These are phyloP conservation scores for Poecilus cupreus DNA, from an alignment of 2,888 invertebrate species.

Conservation along the genomic window DNA sequence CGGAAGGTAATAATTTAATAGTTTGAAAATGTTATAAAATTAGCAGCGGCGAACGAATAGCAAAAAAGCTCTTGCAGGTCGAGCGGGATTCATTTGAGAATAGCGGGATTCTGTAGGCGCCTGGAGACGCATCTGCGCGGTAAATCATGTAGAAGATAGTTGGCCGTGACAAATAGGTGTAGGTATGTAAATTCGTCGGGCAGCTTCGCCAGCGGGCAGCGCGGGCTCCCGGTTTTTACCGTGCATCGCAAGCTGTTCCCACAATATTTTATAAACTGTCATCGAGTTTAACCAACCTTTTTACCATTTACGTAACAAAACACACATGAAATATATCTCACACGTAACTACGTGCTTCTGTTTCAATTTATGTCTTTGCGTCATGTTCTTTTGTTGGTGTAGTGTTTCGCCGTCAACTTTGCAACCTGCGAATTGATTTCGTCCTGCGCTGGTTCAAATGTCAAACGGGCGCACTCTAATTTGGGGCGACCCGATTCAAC, in stretches of 20 bases:
- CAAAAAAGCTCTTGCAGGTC: too few relatives aligned
- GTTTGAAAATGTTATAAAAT: too few relatives aligned
- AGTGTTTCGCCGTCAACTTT: not conserved
- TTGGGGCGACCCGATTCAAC: too few relatives aligned
- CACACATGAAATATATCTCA: slow-evolving; percentile 47
- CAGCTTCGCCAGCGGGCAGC: not conserved
- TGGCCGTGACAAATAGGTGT: slow-evolving; percentile 11
- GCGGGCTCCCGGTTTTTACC: not conserved
- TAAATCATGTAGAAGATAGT: slow-evolving; percentile 32
- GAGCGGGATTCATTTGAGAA: not conserved
- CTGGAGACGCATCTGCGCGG: not conserved
- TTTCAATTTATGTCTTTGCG: slow-evolving; percentile 46
- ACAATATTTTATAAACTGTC: slow-evolving; percentile 52
- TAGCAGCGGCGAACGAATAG: too few relatives aligned
- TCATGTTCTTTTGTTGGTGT: slow-evolving; percentile 24
- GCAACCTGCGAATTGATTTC: slow-evolving; percentile 24
- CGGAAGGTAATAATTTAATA: too few relatives aligned
- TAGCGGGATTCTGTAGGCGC: not conserved
- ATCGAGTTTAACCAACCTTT: slow-evolving; percentile 49
- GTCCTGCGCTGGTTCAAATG: too few relatives aligned
- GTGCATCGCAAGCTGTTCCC: slow-evolving; percentile 32
- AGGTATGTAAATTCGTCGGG: slow-evolving; percentile 28
- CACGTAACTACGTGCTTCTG: slow-evolving; percentile 49
- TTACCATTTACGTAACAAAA: slow-evolving; percentile 48
- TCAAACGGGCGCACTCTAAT: too few relatives aligned